Evolutionary conservation across 1,140 invertebrate genomes (phyloP).

Genomic region (Drosophila leontia): DNA sequence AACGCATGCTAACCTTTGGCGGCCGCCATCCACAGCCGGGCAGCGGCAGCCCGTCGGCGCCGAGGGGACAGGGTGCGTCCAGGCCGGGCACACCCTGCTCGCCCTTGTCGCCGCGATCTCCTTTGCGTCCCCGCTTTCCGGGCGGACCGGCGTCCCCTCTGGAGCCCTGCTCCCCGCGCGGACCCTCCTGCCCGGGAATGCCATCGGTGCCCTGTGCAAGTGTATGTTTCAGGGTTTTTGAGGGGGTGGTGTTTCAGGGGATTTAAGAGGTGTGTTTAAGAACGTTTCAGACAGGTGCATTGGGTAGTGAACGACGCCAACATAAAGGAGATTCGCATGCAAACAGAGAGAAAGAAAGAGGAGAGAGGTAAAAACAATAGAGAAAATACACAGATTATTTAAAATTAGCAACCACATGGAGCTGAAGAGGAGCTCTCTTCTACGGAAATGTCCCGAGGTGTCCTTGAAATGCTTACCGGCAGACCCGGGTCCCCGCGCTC

Average conservation of each 20-base stretch:
- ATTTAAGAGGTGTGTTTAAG: constrained; percentile 23
- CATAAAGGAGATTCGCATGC: constrained; percentile 59
- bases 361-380: constrained; percentile 44
- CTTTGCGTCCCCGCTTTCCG: constrained; percentile 95
- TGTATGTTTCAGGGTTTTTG: constrained; percentile 17
- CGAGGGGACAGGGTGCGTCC: constrained; percentile 98
- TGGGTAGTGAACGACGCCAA: constrained; percentile 61
- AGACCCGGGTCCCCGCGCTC: constrained; percentile 96
- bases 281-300: constrained; percentile 39
- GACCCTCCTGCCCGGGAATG: constrained; percentile 95
- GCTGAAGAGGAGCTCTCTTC: constrained; percentile 38
- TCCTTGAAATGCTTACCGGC: constrained; percentile 88
- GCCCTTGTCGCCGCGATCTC: constrained; percentile 95
- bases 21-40: constrained; percentile 97
- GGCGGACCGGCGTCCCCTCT: constrained; percentile 93
- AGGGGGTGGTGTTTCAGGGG: constrained; percentile 10
- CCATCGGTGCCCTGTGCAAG: constrained; percentile 92
- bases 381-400: constrained; percentile 73
- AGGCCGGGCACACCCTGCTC: constrained; percentile 96
- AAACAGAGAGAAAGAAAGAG: constrained; percentile 37
- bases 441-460: constrained; percentile 7
- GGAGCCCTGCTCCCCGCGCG: constrained; percentile 92
- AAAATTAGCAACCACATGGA: constrained; percentile 75
- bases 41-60: constrained; percentile 96
- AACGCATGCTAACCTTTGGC: constrained; percentile 89